Base-by-base conservation (phyloP, 2,888 invertebrate species). In the Ecliptopera silaceata region DNA sequence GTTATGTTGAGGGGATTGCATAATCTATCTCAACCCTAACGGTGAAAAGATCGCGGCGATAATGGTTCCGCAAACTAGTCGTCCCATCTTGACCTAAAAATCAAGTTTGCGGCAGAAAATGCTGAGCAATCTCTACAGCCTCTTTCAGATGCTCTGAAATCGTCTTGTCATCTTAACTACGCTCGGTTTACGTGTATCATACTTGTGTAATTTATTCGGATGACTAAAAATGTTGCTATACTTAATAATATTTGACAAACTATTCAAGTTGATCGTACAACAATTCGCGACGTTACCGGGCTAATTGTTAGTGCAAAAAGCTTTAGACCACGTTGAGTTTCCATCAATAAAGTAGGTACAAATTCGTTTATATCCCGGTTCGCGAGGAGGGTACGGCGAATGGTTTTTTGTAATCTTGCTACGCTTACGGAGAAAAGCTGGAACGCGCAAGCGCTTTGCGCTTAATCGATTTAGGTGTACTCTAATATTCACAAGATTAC, bases 381-480 rank as follows among this genome's bases (percentile, higher is more conserved):
- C 15, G 13, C 31, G 13, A 20, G 31, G 15, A 12, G 44, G 39
- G 13, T 39, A 31, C 31, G 31, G 11, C 12, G 39, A 41, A 42
- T 50, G 41, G 26, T 44, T 22, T 12, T 26, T 13, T 13, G 38
- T 20, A 36, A 15, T 29, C 8, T 41, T n/a, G 38, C 39, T 18
- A 47, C 65, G 64, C 61, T 63, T 47, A 63, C 64, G 68, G 66
- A 65, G 59, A 56, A 50, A 58, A 50, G 61, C 48, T 41, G 57
- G 48, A n/a, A 39, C 69, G 73, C 86, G 87, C 87, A 77, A 78
- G 87, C 85, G 84, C 77, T 68, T 60, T 70, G 60, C 56, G 56
- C 81, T 79, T 78, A 84, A 87, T 88, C 80, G 75, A 71, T 79
- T 61, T 22, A 72, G 70, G 69, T 65, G 77, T 72, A 72, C 72